Evolutionary conservation across 2,888 invertebrate species (phyloP).

Genomic region (Panopea generosa): DNA sequence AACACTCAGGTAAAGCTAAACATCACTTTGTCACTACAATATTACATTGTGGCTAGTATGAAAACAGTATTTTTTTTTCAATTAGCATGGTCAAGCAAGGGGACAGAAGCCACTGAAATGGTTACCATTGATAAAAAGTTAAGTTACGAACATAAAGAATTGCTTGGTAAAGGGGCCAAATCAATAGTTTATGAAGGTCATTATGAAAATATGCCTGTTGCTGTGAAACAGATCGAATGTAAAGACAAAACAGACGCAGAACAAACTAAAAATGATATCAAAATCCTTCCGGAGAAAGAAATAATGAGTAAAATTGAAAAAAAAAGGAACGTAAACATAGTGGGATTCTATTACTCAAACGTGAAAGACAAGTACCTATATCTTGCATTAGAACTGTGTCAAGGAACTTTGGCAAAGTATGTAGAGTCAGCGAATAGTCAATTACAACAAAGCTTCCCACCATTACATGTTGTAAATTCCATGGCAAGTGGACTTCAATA

Average conservation of each 20-base stretch:
- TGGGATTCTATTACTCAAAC: slow-evolving; percentile 1
- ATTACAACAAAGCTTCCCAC: background rate
- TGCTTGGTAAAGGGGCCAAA: background rate
- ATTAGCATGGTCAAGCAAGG: too few relatives aligned
- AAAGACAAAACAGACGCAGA: slow-evolving; percentile 1
- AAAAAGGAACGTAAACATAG: slow-evolving; percentile 9
- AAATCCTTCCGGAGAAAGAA: background rate
- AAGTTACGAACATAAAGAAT: too few relatives aligned
- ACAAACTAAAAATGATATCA: background rate
- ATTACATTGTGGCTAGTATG: too few relatives aligned
- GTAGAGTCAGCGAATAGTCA: background rate
- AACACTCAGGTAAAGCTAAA: too few relatives aligned
- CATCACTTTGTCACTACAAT: too few relatives aligned
- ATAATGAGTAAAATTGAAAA: slow-evolving; percentile 12
- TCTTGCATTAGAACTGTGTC: slow-evolving; percentile 11
- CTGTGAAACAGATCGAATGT: slow-evolving; percentile 5
- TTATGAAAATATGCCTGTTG: slow-evolving; percentile 7
- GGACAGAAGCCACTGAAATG: too few relatives aligned
- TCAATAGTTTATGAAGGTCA: slow-evolving; percentile 6
- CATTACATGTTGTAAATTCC: background rate
- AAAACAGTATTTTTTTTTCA: too few relatives aligned
- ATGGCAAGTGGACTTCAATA: slow-evolving; percentile 7
- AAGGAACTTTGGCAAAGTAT: slow-evolving; percentile 1
- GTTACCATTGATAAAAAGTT: too few relatives aligned
- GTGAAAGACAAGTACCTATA: background rate